These are phyloP conservation scores for Centruroides sculpturatus DNA, from an alignment of 1,140 invertebrate species.

Conservation along the genomic window DNA sequence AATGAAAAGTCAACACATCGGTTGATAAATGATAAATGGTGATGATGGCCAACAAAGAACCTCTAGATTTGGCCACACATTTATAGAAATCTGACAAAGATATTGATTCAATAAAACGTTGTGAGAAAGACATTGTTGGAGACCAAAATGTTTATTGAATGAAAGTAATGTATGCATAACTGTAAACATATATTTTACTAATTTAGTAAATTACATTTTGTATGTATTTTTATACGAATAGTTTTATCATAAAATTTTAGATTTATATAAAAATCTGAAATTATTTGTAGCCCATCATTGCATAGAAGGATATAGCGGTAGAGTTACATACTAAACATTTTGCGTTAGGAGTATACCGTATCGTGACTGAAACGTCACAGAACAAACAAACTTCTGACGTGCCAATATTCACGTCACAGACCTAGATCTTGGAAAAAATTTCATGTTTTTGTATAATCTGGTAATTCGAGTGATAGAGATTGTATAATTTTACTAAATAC, in stretches of 20 bases:
- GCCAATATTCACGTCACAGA: constrained; percentile 44
- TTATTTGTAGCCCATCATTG: constrained; percentile 50
- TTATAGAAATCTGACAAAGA: constrained; percentile 44
- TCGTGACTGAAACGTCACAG: constrained; percentile 32
- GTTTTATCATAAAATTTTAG: too few relatives aligned
- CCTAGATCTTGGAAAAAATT: constrained; percentile 49
- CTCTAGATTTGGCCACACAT: constrained; percentile 50
- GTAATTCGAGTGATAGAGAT: constrained; percentile 72
- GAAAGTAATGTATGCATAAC: too few relatives aligned
- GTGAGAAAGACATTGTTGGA: constrained; percentile 66
- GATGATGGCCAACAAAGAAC: constrained; percentile 24
- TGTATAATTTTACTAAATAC: constrained; percentile 63
- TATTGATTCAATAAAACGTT: constrained; percentile 64
- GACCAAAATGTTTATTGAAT: constrained; percentile 35
- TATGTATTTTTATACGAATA: too few relatives aligned
- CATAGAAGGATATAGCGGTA: constrained; percentile 68
- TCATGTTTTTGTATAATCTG: constrained; percentile 63
- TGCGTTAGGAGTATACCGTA: constrained; percentile 52
- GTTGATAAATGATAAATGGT: constrained; percentile 55
- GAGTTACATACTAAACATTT: constrained; percentile 65
- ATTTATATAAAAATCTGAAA: too few relatives aligned
- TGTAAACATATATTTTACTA: too few relatives aligned
- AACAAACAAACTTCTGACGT: constrained; percentile 37
- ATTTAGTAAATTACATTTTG: too few relatives aligned
- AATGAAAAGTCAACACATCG: constrained; percentile 79